Percentiles rank a stretch among this genome's conserved stretches.
Conservation (phyloP, 2,797 vertebrate species). For the Garrulus glandarius region DNA sequence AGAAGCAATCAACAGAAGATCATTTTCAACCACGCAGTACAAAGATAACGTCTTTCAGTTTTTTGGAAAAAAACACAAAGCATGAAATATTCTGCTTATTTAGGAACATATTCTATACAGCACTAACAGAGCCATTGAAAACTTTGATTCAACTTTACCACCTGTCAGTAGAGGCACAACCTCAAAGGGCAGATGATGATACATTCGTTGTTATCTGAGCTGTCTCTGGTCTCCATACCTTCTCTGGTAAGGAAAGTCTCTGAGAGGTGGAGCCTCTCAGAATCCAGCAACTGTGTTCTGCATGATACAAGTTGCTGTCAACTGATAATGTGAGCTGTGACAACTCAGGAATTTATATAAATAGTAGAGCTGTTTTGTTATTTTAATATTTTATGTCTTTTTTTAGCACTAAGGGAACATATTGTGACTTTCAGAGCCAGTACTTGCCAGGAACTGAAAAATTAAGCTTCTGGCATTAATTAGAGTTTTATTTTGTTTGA, state of each 20-base stretch:
- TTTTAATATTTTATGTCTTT: background rate
- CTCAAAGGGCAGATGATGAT: background rate
- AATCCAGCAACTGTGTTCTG: background rate
- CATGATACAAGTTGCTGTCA: background rate
- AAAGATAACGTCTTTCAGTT: background rate
- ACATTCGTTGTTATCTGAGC: background rate
- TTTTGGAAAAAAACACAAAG: background rate
- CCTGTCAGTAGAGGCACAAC: background rate
- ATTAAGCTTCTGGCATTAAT: background rate
- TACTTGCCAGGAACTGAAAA: background rate
- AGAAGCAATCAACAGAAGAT: background rate
- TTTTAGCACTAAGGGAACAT: background rate
- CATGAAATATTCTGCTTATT: background rate
- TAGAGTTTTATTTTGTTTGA: slow-evolving; percentile 5
- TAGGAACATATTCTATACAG: background rate
- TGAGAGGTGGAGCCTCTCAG: background rate
- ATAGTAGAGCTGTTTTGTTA: background rate
- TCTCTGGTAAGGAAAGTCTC: background rate
- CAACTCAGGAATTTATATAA: background rate
- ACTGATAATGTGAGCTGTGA: background rate
- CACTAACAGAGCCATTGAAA: background rate
- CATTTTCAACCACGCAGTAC: background rate
- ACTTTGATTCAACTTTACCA: background rate
- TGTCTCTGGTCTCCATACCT: background rate
- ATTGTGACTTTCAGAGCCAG: background rate